Evolutionary conservation across 2,113 vertebrate species (phyloP), one percentile per base, ranked within the genome.

Genomic region (Cyanoderma ruficeps): DNA sequence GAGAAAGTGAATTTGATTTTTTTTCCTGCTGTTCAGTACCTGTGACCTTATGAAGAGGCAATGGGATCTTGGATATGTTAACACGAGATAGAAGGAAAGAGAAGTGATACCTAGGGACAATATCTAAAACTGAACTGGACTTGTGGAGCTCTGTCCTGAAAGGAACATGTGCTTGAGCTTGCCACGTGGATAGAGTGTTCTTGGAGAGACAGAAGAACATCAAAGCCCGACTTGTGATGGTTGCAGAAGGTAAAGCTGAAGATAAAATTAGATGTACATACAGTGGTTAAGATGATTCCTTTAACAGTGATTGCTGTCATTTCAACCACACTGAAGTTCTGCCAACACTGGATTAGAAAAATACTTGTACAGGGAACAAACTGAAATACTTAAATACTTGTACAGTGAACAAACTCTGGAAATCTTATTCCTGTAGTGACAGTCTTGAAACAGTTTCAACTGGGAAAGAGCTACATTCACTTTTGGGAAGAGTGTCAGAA

Each of bases 361-460:
- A 37, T 50, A 31, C 67, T 72, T 91, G 41, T 21, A 53, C 39
- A 37, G n/a, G 57, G 61, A 87, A 33, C 50, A 93, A 89, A 84
- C 46, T 85, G n/a, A 41, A 81, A 42, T 42, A 15, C 70, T 88
- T 71, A 37, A 91, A 85, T 84, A 50, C 81, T 93, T 84, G n/a
- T 21, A 49, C 31, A 49, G n/a, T 8, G 20, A 83, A n/a, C 44
- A 94, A 83, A 83, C 18, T 87, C 59, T 90, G 71, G 55, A 84
- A 94, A 60, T 91, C 69, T 87, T 89, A 37, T 20, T n/a, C 59
- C 49, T 77, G 68, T 71, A 52, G 8, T 75, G 72, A 63, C 41
- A 87, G 50, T 44, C 83, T 90, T 93, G 83, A 92, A 89, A 83
- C 47, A 47, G 15, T 93, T 96, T 94, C 55, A 93, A 12, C 64